A percentile compares a stretch with the other conserved stretches of the same genome.
phyloP scores from a whole-genome alignment of 1,140 invertebrate genomes.

The Drosophila ercepeae region DNA sequence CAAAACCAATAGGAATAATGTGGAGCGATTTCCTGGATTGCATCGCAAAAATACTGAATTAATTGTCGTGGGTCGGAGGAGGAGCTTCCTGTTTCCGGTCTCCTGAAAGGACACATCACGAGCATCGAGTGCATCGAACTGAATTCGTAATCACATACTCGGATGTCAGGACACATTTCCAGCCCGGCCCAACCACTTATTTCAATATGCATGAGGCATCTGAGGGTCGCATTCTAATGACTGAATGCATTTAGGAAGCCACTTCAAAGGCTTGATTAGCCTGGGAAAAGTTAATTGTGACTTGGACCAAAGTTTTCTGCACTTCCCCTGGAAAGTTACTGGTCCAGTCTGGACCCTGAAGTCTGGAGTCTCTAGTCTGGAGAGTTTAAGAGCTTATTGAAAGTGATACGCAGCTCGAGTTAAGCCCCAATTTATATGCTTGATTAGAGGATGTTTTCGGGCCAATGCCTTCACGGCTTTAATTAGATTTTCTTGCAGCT shows the following conservation, averaged over 20 bases:
- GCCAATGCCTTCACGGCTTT: slow-evolving; percentile 1
- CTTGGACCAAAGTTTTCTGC: neutral
- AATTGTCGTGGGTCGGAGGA: slow-evolving; percentile 12
- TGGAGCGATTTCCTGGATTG: slow-evolving; percentile 25
- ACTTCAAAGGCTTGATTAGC: slow-evolving; percentile 39
- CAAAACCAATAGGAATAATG: neutral
- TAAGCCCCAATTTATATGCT: slow-evolving; percentile 28
- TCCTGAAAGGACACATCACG: slow-evolving; percentile 23
- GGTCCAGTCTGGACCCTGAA: slow-evolving; percentile 4
- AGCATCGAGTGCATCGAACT: slow-evolving; percentile 11
- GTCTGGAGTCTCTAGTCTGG: no score
- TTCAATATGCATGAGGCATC: slow-evolving; percentile 33
- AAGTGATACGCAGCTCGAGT: slow-evolving; percentile 12
- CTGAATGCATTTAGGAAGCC: slow-evolving; percentile 31
- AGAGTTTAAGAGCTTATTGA: slow-evolving; percentile 20
- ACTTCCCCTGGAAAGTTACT: slow-evolving; percentile 1
- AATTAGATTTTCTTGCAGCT: slow-evolving; percentile 15
- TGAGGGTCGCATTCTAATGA: slow-evolving; percentile 20
- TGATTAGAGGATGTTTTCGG: slow-evolving; percentile 35
- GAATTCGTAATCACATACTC: slow-evolving; percentile 37
- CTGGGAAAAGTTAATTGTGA: slow-evolving; percentile 24
- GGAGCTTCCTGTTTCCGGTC: slow-evolving; percentile 38
- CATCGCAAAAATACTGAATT: slow-evolving; percentile 16
- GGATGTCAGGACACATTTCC: slow-evolving; percentile 21
- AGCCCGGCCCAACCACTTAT: neutral